phyloP scores from a whole-genome alignment of 2,888 invertebrate genomes.

The Callinectes sapidus region DNA sequence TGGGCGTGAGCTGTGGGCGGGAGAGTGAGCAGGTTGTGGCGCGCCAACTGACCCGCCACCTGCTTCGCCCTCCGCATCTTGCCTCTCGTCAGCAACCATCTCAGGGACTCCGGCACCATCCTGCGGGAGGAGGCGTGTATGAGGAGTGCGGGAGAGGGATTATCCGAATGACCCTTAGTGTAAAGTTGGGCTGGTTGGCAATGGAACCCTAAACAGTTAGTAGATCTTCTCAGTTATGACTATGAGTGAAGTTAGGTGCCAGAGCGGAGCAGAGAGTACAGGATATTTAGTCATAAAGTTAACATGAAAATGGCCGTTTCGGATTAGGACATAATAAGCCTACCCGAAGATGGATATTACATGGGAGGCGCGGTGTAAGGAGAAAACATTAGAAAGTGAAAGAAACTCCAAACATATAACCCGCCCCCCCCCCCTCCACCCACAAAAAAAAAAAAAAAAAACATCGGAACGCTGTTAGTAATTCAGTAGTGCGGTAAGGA shows the following conservation, averaged over 20 bases:
- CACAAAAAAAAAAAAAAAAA: neutral
- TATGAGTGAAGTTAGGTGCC: neutral
- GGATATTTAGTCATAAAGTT: neutral
- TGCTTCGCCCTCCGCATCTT: slow-evolving; percentile 71
- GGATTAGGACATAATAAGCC: neutral
- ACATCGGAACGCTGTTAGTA: neutral
- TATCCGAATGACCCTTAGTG: too few species aligned
- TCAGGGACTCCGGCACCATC: slow-evolving; percentile 73
- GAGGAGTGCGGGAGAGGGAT: neutral
- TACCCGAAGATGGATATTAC: neutral
- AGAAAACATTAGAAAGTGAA: neutral
- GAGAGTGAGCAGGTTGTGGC: slow-evolving; percentile 70
- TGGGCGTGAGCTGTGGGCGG: slow-evolving; percentile 63
- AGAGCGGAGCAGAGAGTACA: neutral
- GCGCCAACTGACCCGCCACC: slow-evolving; percentile 69
- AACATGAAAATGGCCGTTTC: neutral
- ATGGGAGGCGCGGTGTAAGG: neutral
- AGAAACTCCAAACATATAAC: too few species aligned
- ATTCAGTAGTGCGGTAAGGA: neutral
- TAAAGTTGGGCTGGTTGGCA: too few species aligned
- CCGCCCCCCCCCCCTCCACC: too few species aligned
- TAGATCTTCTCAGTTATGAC: too few species aligned
- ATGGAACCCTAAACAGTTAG: too few species aligned
- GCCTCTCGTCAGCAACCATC: slow-evolving; percentile 68
- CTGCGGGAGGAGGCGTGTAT: slow-evolving; percentile 46